phyloP scores from a whole-genome alignment of 2,888 invertebrate genomes.

The Lasioglossum oenotherae region DNA sequence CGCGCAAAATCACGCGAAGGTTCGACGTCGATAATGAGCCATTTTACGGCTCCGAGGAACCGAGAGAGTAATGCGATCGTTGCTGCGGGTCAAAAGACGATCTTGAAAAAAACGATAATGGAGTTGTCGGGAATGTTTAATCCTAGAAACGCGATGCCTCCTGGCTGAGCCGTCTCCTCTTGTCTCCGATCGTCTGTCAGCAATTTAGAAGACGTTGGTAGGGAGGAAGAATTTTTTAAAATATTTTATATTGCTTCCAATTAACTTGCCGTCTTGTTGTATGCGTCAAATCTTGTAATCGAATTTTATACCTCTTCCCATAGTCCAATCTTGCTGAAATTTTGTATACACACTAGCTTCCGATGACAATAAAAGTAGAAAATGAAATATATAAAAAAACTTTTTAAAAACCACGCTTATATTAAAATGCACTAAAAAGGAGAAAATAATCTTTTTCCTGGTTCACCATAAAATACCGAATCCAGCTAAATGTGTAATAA shows the following conservation, averaged over 20 bases:
- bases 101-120: neutral
- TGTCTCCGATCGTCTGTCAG: neutral
- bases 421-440: no score
- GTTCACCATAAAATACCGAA: no score
- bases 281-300: no score
- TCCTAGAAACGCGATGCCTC: neutral
- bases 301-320: no score
- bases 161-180: neutral
- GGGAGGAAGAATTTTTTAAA: neutral
- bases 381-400: no score
- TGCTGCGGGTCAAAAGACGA: neutral
- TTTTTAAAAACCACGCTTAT: no score
- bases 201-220: neutral
- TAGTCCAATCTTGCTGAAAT: no score
- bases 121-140: neutral
- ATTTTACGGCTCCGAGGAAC: neutral
- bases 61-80: neutral
- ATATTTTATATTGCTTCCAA: neutral
- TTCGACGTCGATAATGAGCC: conserved; percentile 26
- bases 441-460: no score
- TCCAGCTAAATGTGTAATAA: no score
- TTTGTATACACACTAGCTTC: no score
- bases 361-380: no score
- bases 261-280: no score
- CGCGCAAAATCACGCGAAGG: conserved; percentile 42